A percentile compares a stretch with the other conserved stretches of the same genome.
phyloP scores from a whole-genome alignment of 35 echinoderm and acorn worm species.

The Holothuria glaberrima region DNA sequence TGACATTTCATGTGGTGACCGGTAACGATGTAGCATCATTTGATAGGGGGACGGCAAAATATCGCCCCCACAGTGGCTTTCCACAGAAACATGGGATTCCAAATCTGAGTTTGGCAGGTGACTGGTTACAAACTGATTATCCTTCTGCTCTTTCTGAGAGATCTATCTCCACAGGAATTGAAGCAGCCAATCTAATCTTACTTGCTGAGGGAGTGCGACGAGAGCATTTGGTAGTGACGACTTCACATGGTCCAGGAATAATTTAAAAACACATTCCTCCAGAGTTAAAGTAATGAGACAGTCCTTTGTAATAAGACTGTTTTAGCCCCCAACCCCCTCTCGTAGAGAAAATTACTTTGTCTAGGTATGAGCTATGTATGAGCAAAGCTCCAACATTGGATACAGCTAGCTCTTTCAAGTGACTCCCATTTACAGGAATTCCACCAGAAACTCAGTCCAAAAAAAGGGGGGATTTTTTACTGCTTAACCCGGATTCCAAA shows the following conservation, averaged over 20 bases:
- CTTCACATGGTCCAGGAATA: constrained; percentile 76
- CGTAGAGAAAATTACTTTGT: too few species aligned
- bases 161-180: constrained; percentile 80
- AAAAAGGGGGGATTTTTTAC: too few species aligned
- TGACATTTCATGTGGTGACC: constrained; percentile 66
- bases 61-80: constrained; percentile 66
- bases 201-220: constrained; percentile 75
- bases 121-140: constrained; percentile 86
- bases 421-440: too few species aligned
- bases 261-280: constrained; percentile 1
- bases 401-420: too few species aligned
- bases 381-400: too few species aligned
- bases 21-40: constrained; percentile 73
- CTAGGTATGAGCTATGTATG: too few species aligned
- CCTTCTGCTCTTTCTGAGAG: constrained; percentile 92
- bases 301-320: too few species aligned
- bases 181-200: constrained; percentile 92
- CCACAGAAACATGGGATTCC: constrained; percentile 60
- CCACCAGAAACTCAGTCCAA: too few species aligned
- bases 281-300: background rate
- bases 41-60: constrained; percentile 50
- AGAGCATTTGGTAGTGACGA: constrained; percentile 57
- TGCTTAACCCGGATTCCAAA: too few species aligned
- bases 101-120: constrained; percentile 86
- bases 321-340: too few species aligned